A percentile compares a stretch with the other conserved stretches of the same genome.
These are phyloP conservation scores for Crotalus horridus DNA, from an alignment of 2,113 vertebrate species.

Conservation along the genomic window DNA sequence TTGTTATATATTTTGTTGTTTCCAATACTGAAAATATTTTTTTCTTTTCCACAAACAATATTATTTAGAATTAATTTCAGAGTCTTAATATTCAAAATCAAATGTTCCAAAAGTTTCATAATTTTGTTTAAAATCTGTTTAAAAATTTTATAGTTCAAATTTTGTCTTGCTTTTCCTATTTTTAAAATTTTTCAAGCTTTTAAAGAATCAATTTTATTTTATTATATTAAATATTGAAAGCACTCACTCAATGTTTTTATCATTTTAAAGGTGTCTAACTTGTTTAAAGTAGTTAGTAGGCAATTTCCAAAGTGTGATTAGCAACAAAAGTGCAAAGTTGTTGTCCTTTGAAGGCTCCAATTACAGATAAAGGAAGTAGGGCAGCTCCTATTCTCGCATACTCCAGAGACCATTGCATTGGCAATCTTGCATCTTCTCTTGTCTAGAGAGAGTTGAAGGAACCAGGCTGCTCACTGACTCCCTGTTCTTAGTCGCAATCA, in stretches of 20 bases:
- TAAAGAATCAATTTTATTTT: no score
- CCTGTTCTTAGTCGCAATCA: no score
- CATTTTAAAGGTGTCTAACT: background rate
- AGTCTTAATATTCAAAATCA: background rate
- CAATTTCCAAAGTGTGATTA: background rate
- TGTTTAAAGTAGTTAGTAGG: background rate
- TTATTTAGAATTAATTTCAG: background rate
- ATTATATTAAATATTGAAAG: background rate
- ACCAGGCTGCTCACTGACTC: background rate
- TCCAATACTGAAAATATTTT: background rate
- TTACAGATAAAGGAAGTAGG: background rate
- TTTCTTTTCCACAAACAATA: background rate
- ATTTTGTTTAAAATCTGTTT: background rate
- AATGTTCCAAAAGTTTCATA: background rate
- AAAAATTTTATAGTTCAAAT: background rate
- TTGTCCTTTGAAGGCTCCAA: background rate
- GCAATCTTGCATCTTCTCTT: background rate
- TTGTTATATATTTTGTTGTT: background rate
- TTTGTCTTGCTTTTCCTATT: background rate
- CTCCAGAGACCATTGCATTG: background rate
- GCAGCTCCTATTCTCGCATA: background rate
- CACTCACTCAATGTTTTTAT: background rate
- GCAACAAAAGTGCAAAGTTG: background rate
- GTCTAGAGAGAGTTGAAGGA: background rate
- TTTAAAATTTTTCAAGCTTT: background rate